These are phyloP conservation scores for Neoitamus cyanurus DNA, from an alignment of 2,888 invertebrate species.

Conservation along the genomic window DNA sequence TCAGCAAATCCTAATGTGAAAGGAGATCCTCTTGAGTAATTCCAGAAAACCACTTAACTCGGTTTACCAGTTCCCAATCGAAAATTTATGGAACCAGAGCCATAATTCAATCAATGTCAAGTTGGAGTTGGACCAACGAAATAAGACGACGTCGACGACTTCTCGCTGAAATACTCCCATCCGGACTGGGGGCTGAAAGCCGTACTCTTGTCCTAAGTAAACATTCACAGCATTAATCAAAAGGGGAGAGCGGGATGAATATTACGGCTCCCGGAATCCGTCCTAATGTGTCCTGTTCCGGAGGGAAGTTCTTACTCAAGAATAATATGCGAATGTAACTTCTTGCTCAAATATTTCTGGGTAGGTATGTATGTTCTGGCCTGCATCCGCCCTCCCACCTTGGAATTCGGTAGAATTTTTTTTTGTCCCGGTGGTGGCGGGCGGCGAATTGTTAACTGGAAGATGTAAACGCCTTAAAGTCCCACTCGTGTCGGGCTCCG, in stretches of 20 bases:
- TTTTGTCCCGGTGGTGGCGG: too few relatives aligned
- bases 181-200: background rate
- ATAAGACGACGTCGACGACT: conserved; percentile 20
- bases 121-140: conserved; percentile 33
- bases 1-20: conserved; percentile 33
- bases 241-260: background rate
- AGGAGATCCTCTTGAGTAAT: conserved; percentile 39
- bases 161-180: conserved; percentile 14
- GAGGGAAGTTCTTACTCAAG: background rate
- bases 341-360: background rate
- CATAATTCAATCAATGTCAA: conserved; percentile 44
- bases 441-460: conserved; percentile 19
- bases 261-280: conserved; percentile 2
- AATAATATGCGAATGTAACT: conserved; percentile 16
- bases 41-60: conserved; percentile 40
- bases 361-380: background rate
- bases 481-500: background rate
- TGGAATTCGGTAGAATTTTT: background rate
- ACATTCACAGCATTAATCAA: conserved; percentile 35
- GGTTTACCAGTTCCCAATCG: conserved; percentile 42
- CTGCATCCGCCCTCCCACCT: background rate
- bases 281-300: conserved; percentile 20
- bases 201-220: conserved; percentile 27
- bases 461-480: conserved; percentile 17
- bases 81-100: conserved; percentile 40